phyloP scores from a whole-genome alignment of 2,113 vertebrate species.

The sheep (Ovis aries) region ARS-UI_Ramb_v3.0 NC_056080.1:41031501-41032000 shows the following conservation, averaged over 20 bases:
- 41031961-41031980: neutral
- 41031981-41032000: neutral
- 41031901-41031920: constrained; percentile 31
- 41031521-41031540: neutral
- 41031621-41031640: neutral
- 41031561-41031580: neutral
- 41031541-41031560: neutral
- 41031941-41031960: neutral
- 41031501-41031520: constrained; percentile 10
- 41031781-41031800: constrained; percentile 9
- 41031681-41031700: constrained; percentile 11
- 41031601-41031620: neutral
- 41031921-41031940: neutral
- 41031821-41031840: neutral
- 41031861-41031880: neutral
- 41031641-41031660: neutral
- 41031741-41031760: constrained; percentile 13
- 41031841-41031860: constrained; percentile 27
- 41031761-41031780: neutral
- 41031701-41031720: neutral
- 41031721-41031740: constrained; percentile 12
- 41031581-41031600: neutral
- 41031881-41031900: neutral
- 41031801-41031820: constrained; percentile 34
- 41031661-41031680: neutral